Evolutionary conservation across 2,797 vertebrate genomes (phyloP), one percentile per base, ranked within the genome.

Genomic region (Helostoma temminkii): DNA sequence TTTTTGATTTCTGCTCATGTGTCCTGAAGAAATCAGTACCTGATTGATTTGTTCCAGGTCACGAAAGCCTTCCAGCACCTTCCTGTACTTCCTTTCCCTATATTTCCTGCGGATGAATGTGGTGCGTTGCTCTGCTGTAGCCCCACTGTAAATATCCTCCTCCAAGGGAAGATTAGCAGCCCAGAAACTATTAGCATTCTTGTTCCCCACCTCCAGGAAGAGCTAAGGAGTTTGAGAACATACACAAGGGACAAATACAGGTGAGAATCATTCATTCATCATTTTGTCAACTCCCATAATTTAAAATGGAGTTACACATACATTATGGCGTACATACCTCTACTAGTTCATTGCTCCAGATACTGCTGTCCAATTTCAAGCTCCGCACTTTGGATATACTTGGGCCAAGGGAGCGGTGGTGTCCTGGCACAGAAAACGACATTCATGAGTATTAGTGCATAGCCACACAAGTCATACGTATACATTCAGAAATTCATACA

Each of bases 341-440:
- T n/a, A 98, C 96, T 11, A 98, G 96, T 59, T 98, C 96, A 74
- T 97, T 98, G 88, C 94, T 98, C 97, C 98, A 99, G 86, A 98
- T 95, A 58, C 94, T 96, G 77, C 94, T 95, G 91, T 99, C 96
- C 92, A 98, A 92, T 92, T 98, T 99, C 41, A 99, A 87, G 88
- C 97, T 98, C 22, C 96, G 92, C 37, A 99, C 96, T 70, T 98
- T 97, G 25, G 98, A 98, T 72, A 98, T 94, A 76, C 94, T 96
- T 10, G 95, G 94, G 61, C 98, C 97, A 32, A 99, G 93, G 43
- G 93, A 95, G 64, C 96, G 94, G 83, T 98, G 98, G 28, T 97
- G 96, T 65, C 96, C 98, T 99, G 82, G 37, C n/a, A 72, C 81
- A 81, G 47, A 53, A 34, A 14, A 18, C 73, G 39, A 81, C 46